Evolutionary conservation across 2,797 vertebrate genomes (phyloP), one percentile per base, ranked within the genome.

Genomic region (Pseudomugil tenellus): DNA sequence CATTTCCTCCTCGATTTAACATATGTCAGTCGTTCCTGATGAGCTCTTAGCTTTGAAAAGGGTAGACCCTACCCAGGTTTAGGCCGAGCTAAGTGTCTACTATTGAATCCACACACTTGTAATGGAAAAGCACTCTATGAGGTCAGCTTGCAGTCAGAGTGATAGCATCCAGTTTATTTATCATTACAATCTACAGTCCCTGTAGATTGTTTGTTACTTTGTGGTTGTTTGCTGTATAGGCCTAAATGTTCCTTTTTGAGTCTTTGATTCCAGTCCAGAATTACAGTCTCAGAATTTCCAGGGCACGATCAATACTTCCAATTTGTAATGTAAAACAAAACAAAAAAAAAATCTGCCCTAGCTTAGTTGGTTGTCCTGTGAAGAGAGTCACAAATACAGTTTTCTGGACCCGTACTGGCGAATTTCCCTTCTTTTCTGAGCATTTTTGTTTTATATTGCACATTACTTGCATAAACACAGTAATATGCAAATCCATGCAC

Each of bases 141-240:
- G 48, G 23, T 49, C 48, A 49, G 48, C 23, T 14, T 49, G 48
- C 13, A 49, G 21, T 23, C 41, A n/a, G 19, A 21, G 39, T 43
- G 41, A 46, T 6, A 13, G 48, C 23, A 21, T 56, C 29, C n/a
- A 4, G 72, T 56, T 55, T 26, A 63, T 60, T 61, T 56, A 51
- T 49, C 19, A 29, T 48, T 13, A 19, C 48, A n/a, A 35, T 13
- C n/a, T 39, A 29, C 48, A 49, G 21, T 49, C 21, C 12, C 21
- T 4, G 23, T 19, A 23, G 26, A 29, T n/a, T 31, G 8, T 12
- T 23, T 43, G 17, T 16, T 41, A 41, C 41, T n/a, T 59, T 25
- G 60, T 43, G 7, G 10, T 55, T 37, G 37, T 39, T 60, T 56
- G 28, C 31, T 19, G 58, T 21, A 59, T n/a, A 21, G 39, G 19